Evolutionary conservation across 1,140 invertebrate species (phyloP), one percentile per base, ranked within the genome.

Genomic region (Colletes gigas): DNA sequence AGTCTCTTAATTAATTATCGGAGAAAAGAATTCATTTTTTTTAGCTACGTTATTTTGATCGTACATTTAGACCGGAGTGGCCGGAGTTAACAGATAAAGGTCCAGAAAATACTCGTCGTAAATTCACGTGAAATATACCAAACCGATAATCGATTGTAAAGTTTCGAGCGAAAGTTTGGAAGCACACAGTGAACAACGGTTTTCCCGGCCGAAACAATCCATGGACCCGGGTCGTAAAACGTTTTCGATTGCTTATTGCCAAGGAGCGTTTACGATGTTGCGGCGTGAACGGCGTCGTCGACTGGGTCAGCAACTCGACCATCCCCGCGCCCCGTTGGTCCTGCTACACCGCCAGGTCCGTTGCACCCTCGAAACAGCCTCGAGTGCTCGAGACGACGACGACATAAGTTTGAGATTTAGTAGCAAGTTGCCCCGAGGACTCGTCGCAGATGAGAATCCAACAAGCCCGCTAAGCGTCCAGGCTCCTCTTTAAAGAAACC

Each of bases 401-500:
- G 79, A 81, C 72, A 55, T 73, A 80, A 86, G 81, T 83, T 86
- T 86, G 60, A 69, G 81, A 86, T 86, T 84, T 84, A 84, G 82
- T 62, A 63, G 54, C 69, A 47, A 82, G 71, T 86, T 86, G 81
- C 73, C 84, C 75, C 67, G 77, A 83, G 84, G 78, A 83, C 62
- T 74, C 73, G 73, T 66, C 71, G 62, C 44, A 75, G 84, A 87
- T 72, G 84, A 84, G 74, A 83, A 78, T 82, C 68, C 82, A 75
- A 86, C 84, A 63, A 83, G 82, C 73, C 57, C 68, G 84, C 84
- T 86, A 85, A 86, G 85, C 85, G 76, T 83, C 47, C n/a, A 57
- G 78, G 72, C 70, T 69, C 65, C 85, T 73, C 85, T 84, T 86
- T 86, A 87, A 87, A 87, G 86, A 86, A 84, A 84, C 74, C 77